These are phyloP conservation scores for Dione vanillae DNA, from an alignment of 2,888 invertebrate genomes.

Conservation along the genomic window DNA sequence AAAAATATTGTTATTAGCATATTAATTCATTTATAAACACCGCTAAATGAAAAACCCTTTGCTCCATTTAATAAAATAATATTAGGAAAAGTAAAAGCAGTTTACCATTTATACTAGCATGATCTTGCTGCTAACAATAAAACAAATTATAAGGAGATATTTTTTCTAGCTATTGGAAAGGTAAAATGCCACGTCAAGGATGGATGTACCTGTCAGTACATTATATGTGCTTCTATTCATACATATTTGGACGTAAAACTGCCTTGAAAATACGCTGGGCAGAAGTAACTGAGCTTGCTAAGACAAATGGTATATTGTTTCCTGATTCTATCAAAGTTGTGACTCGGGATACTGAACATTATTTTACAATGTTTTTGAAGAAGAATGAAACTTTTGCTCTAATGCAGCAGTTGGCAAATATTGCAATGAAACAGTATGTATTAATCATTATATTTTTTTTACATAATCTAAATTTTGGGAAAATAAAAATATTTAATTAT, in stretches of 20 bases:
- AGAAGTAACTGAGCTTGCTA: constrained; percentile 92
- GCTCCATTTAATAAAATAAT: no score
- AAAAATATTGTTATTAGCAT: no score
- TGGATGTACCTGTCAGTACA: constrained; percentile 98
- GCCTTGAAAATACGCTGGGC: constrained; percentile 95
- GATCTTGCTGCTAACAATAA: no score
- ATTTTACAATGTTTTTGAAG: constrained; percentile 95
- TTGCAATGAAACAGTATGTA: constrained; percentile 95
- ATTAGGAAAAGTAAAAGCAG: no score
- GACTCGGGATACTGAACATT: constrained; percentile 93
- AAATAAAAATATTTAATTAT: no score
- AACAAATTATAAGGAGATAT: background rate
- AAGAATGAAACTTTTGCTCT: constrained; percentile 95
- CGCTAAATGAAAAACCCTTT: no score
- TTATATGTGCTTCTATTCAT: constrained; percentile 97
- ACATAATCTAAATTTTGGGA: background rate
- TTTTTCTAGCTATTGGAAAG: constrained; percentile 93
- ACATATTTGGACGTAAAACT: constrained; percentile 95
- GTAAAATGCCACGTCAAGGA: constrained; percentile 96
- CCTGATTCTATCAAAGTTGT: constrained; percentile 94
- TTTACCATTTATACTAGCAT: no score
- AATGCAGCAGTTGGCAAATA: constrained; percentile 97
- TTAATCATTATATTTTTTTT: background rate
- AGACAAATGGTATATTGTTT: constrained; percentile 90
- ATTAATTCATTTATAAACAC: no score